A percentile compares a stretch with the other conserved stretches of the same genome.
Evolutionary conservation across 2,888 invertebrate species (phyloP).

Genomic region (Scrobipalpa costella): DNA sequence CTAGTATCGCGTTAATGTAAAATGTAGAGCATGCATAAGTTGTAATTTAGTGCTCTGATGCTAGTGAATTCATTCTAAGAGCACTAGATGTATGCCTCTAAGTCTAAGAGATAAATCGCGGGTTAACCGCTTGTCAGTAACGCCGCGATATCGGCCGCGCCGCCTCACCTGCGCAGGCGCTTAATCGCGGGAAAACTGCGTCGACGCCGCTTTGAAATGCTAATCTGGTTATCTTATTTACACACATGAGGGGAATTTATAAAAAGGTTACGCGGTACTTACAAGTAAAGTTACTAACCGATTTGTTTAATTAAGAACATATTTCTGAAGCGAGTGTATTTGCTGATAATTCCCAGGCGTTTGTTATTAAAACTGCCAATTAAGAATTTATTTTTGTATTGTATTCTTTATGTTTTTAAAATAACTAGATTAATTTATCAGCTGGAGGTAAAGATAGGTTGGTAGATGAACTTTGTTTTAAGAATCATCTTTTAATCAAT

Average conservation of each 20-base stretch:
- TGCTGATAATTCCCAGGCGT: neutral
- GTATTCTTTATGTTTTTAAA: neutral
- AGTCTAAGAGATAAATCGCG: conserved; percentile 18
- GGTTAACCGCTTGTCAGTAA: conserved; percentile 7
- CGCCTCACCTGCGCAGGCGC: conserved; percentile 1
- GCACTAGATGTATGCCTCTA: neutral
- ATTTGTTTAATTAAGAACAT: neutral
- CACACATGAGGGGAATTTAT: neutral
- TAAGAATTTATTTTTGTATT: neutral
- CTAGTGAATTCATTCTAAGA: neutral
- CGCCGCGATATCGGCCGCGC: conserved; percentile 17
- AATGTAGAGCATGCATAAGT: too few species aligned
- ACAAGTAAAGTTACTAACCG: neutral
- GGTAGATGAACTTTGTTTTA: neutral
- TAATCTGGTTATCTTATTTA: conserved; percentile 17
- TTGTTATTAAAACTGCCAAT: neutral
- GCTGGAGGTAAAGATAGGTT: too few species aligned
- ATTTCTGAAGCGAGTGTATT: neutral
- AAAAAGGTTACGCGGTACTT: conserved; percentile 10
- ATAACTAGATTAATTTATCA: neutral
- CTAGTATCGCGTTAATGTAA: too few species aligned
- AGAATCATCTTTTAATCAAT: too few species aligned
- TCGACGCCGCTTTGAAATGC: conserved; percentile 15
- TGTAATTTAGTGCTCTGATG: neutral
- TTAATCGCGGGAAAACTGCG: conserved; percentile 18